Percentiles rank a stretch among this genome's conserved stretches.
Conservation (phyloP, 2,113 vertebrate genomes). For the Muscicapa adusta region DNA sequence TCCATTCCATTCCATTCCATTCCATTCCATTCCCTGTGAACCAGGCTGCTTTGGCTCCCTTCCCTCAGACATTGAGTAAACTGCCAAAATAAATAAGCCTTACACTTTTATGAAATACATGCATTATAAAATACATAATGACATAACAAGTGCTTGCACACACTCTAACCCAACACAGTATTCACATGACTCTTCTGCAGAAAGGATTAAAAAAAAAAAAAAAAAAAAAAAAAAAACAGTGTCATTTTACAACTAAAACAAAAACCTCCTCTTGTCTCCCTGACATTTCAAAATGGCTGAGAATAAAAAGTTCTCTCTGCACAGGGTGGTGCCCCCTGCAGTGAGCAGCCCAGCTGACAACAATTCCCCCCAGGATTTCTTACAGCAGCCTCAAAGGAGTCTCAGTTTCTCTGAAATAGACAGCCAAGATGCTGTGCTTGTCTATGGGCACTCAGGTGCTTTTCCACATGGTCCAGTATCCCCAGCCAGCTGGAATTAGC, state of each 20-base stretch:
- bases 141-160: not conserved
- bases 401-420: not conserved
- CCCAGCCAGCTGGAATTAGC: not conserved
- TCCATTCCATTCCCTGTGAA: not conserved
- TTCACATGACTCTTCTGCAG: not conserved
- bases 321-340: not conserved
- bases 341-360: not conserved
- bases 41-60: not conserved
- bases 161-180: not conserved
- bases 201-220: not conserved
- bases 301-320: not conserved
- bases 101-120: not conserved
- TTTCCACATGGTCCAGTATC: not conserved
- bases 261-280: not conserved
- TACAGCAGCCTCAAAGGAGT: not conserved
- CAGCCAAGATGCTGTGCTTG: rapidly evolving
- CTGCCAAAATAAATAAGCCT: not conserved
- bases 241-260: not conserved
- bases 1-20: too few species aligned
- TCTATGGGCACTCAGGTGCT: not conserved
- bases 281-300: not conserved
- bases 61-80: too few species aligned
- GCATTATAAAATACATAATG: not conserved
- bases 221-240: not conserved
- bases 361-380: not conserved